Conservation (phyloP, 2,113 vertebrate genomes). For the Phalacrocorax pelagicus region DNA sequence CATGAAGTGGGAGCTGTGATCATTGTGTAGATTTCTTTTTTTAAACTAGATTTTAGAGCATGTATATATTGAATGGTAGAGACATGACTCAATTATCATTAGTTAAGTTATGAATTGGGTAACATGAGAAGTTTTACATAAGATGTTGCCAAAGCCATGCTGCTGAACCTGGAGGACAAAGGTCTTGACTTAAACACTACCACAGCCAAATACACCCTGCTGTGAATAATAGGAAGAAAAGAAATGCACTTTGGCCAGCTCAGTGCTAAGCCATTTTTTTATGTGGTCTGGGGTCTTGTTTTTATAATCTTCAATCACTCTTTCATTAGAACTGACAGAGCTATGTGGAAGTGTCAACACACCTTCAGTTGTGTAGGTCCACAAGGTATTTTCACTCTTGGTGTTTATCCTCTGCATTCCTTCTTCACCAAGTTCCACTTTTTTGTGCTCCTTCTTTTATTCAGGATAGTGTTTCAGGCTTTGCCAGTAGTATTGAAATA, state of each 20-base stretch:
- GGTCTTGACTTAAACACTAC: background rate
- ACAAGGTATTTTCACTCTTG: background rate
- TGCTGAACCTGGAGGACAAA: background rate
- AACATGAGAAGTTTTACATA: background rate
- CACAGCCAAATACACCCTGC: background rate
- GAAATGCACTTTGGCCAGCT: background rate
- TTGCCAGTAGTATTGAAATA: background rate
- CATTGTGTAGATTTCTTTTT: background rate
- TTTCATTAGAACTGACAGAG: background rate
- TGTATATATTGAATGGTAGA: background rate
- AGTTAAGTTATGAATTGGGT: background rate
- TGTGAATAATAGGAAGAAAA: background rate
- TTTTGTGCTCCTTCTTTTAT: background rate
- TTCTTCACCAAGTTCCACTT: background rate
- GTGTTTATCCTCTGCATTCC: background rate
- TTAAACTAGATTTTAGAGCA: background rate
- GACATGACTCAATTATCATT: background rate
- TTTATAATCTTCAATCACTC: background rate
- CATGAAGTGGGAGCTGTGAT: rapidly evolving
- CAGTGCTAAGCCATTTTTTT: background rate
- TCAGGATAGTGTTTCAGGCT: background rate
- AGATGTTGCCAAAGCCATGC: background rate
- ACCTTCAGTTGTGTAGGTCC: background rate
- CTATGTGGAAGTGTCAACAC: background rate
- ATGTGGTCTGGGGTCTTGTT: background rate